A percentile compares a stretch with the other conserved stretches of the same genome.
phyloP scores from a whole-genome alignment of 2,797 vertebrate species.

The Pangasius macronema region DNA sequence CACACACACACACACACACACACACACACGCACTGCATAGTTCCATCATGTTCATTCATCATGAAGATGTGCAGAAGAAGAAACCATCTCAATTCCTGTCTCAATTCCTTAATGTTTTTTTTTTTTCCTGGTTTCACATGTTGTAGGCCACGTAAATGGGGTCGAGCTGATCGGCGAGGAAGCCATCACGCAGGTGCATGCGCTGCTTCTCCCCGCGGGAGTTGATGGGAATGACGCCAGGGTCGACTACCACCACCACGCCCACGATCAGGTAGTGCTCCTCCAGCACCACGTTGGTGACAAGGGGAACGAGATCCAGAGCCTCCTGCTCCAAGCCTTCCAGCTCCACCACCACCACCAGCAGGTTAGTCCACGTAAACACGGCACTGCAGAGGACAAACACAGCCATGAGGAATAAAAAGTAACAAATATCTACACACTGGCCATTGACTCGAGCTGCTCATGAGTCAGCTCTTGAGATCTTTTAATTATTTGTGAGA shows the following conservation, averaged over 20 bases:
- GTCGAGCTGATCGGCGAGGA: conserved; percentile 94
- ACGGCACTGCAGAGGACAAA: conserved; percentile 76
- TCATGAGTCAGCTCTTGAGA: neutral
- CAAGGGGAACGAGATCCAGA: conserved; percentile 89
- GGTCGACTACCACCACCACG: conserved; percentile 94
- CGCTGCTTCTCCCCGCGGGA: conserved; percentile 95
- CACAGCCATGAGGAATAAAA: neutral
- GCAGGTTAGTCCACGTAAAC: conserved; percentile 96
- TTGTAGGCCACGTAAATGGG: conserved; percentile 98
- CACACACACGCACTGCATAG: conserved; percentile 54
- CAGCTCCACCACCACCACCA: conserved; percentile 94
- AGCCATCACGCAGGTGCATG: conserved; percentile 96
- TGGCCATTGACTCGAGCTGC: neutral
- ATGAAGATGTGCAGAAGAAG: conserved; percentile 62
- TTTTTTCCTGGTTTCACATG: conserved; percentile 77
- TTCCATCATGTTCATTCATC: conserved; percentile 52
- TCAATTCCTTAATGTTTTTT: conserved; percentile 21
- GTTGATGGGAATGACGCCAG: conserved; percentile 94
- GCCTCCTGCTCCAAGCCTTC: conserved; percentile 93
- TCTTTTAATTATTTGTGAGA: neutral
- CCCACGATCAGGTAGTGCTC: conserved; percentile 96
- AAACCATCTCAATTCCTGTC: conserved; percentile 37
- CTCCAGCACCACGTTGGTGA: conserved; percentile 93
- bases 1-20: conserved; percentile 26
- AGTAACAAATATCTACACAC: neutral